Evolutionary conservation across 2,888 invertebrate species (phyloP).

Genomic region (Noctua fimbriata): DNA sequence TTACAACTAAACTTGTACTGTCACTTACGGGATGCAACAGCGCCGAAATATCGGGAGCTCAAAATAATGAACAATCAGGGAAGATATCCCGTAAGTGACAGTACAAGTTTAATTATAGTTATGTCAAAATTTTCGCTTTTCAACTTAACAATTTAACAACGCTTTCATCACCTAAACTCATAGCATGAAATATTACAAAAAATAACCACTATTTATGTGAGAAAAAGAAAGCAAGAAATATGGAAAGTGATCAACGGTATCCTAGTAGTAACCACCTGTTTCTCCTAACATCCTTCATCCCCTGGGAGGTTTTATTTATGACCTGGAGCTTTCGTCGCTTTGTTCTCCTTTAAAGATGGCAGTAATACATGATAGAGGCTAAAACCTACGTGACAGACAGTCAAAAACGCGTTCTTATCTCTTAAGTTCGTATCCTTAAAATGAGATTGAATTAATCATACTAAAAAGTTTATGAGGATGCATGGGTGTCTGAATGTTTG

Average conservation of each 20-base stretch:
- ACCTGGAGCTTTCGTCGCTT: slow-evolving; percentile 19
- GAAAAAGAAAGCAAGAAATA: slow-evolving; percentile 10
- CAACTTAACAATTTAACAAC: too few species aligned
- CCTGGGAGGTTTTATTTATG: slow-evolving; percentile 39
- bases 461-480: too few species aligned
- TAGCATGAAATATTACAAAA: not conserved
- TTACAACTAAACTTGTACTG: too few species aligned
- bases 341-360: slow-evolving; percentile 18
- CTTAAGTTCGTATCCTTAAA: too few species aligned
- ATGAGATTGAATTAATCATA: too few species aligned
- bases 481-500: too few species aligned
- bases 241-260: slow-evolving; percentile 23
- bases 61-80: too few species aligned
- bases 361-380: not conserved
- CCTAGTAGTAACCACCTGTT: slow-evolving; percentile 45
- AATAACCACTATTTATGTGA: not conserved
- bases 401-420: not conserved
- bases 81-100: too few species aligned
- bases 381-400: not conserved
- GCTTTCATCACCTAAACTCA: not conserved
- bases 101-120: too few species aligned
- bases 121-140: too few species aligned
- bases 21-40: too few species aligned
- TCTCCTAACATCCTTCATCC: slow-evolving; percentile 34
- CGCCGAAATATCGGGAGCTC: too few species aligned